Evolutionary conservation across 2,113 vertebrate genomes (phyloP).

Genomic region (Cepphus grylle): DNA sequence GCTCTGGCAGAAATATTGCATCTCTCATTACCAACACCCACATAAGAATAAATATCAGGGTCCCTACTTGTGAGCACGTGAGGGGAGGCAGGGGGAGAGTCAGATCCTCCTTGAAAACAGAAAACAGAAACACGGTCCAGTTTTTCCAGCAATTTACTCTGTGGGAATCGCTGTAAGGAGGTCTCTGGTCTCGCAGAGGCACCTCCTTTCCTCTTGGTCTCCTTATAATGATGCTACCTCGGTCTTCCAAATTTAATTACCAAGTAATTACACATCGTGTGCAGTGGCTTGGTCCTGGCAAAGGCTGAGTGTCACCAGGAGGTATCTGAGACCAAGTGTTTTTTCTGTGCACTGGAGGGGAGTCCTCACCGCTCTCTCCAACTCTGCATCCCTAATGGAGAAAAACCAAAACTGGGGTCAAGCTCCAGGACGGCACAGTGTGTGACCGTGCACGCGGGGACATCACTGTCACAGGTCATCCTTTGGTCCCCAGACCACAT

Average conservation of each 20-base stretch:
- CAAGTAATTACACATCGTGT: not conserved
- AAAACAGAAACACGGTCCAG: not conserved
- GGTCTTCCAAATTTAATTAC: constrained; percentile 47
- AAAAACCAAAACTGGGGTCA: not conserved
- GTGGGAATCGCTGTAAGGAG: not conserved
- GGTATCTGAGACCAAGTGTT: not conserved
- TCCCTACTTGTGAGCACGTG: not conserved
- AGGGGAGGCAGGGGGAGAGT: not conserved
- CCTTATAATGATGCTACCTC: not conserved
- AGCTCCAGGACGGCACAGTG: fast-evolving
- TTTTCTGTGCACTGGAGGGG: not conserved
- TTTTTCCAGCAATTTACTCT: not conserved
- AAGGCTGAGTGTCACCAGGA: not conserved
- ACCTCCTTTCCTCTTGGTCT: not conserved
- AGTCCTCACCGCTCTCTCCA: not conserved
- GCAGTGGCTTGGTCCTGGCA: not conserved
- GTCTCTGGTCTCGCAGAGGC: not conserved
- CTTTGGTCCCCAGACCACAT: not conserved
- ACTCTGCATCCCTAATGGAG: not conserved
- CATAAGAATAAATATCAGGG: not conserved
- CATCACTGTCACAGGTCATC: not conserved
- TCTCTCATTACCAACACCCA: not conserved
- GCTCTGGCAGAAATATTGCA: not conserved
- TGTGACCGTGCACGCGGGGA: fast-evolving
- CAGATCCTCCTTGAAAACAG: not conserved